Evolutionary conservation across 2,113 vertebrate genomes (phyloP).

Genomic region (Mormoops blainvillei): DNA sequence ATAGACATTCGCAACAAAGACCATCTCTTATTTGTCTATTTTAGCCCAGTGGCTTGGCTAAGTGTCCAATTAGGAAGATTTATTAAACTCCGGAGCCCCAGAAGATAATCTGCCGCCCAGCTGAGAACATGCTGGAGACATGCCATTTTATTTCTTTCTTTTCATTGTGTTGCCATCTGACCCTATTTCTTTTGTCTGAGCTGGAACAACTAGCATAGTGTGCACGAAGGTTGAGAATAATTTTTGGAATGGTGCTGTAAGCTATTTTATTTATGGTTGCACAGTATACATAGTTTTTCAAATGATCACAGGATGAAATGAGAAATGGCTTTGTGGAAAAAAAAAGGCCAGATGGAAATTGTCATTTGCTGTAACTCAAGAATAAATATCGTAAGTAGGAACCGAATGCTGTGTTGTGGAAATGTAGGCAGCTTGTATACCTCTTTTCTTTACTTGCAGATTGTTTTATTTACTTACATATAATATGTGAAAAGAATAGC

Average conservation of each 20-base stretch:
- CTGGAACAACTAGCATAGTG: neutral
- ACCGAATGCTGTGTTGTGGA: neutral
- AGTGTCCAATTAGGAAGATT: slow-evolving; percentile 26
- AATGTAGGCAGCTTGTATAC: neutral
- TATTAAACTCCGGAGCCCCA: neutral
- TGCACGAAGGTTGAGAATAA: neutral
- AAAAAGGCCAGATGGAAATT: slow-evolving; percentile 52
- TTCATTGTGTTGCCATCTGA: neutral
- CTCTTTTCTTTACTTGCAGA: neutral
- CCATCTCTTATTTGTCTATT: neutral
- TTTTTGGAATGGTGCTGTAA: neutral
- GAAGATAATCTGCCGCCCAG: neutral
- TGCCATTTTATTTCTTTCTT: neutral
- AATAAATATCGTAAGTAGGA: slow-evolving; percentile 16
- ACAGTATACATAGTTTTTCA: slow-evolving; percentile 2
- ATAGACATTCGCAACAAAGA: neutral
- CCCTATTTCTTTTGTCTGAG: neutral
- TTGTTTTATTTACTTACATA: slow-evolving; percentile 51
- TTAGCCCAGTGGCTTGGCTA: neutral
- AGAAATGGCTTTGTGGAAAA: neutral
- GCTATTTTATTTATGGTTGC: slow-evolving; percentile 52
- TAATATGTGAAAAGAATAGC: slow-evolving; percentile 19
- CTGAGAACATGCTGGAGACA: neutral
- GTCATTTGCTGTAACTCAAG: slow-evolving; percentile 9
- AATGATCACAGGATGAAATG: slow-evolving; percentile 47